Evolutionary conservation across 2,888 invertebrate species (phyloP), one percentile per base, ranked within the genome.

Genomic region (Pyrrhia umbra): DNA sequence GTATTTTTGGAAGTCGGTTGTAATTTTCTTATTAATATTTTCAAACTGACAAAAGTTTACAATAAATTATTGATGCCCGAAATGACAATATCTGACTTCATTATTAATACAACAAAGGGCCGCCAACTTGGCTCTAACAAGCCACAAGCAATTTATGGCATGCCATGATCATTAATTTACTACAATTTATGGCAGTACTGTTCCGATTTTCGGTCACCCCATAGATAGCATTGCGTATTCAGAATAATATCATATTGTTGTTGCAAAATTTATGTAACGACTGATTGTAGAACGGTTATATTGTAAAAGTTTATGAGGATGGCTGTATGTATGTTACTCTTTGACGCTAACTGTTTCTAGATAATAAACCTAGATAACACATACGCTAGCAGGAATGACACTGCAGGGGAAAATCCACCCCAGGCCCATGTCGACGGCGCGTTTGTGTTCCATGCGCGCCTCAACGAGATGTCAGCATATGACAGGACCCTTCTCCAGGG

Each of bases 111-210:
- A 43, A 15, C 25, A 46, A 60, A 54, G 16, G 34, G 34, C 21
- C 21, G 47, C n/a, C n/a, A 39, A 51, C 54, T 23, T 51, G 10
- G n/a, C 10, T 47, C 25, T 59, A 40, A 56, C 43, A 59, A 74
- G 47, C 6, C 20, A 68, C 69, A 18, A 68, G 25, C 18, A 61
- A 75, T 68, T 70, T 52, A 69, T 70, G 37, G 9, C 62, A 68
- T 55, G 60, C 77, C 34, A 55, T 18, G 18, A 40, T 21, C 62
- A 75, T 77, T 58, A 60, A 67, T 75, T 60, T 39, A 23, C 39
- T 13, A 47, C 23, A 73, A 63, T 42, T 75, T 77, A 73, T 60
- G 43, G 9, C 18, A 40, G 9, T 39, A 50, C 50, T 20, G 54
- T 9, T 46, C 8, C 1, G 25, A 39, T 60, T 69, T 43, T 57